Evolutionary conservation across 2,888 invertebrate genomes (phyloP), one percentile per base, ranked within the genome.

Genomic region (Leucophenga maculata): DNA sequence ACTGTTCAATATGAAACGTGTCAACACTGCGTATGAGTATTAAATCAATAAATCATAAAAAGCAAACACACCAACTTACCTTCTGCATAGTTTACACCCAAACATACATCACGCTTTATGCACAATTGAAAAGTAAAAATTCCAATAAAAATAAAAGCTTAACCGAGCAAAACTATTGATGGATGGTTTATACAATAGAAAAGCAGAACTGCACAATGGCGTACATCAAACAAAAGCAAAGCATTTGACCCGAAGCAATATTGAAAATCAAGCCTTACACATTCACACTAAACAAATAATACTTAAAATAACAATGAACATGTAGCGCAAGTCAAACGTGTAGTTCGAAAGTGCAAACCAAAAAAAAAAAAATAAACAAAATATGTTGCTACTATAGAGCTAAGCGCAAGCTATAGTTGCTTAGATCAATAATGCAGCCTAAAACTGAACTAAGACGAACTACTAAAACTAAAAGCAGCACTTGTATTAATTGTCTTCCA

Each of bases 401-500:
- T 26, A 14, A 31, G n/a, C n/a, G 26, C 55, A 2, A 32, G 32
- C 32, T 32, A 32, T 6, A 32, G n/a, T n/a, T 4, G 39, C 39
- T 39, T 39, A 39, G 39, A 11, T 13, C 54, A 55, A 18, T 13
- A 9, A 55, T 55, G 54, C 54, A 32, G 39, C 18, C n/a, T 6
- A 16, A 39, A 18, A 60, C 39, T 39, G 39, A 31, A 60, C 60
- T 60, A 14, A 60, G n/a, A n/a, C n/a, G n/a, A 60, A 26, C 26
- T 60, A 26, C 26, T 26, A 26, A 26, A 26, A 26, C 26, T 39
- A 60, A 60, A 16, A 32, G 14, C 18, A 3, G 55, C 65, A 64
- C 60, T 39, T 69, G 70, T 69, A 67, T 67, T 74, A 76, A 68
- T 67, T 69, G 72, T 70, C 69, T 72, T 59, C 50, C 52, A 39